A percentile compares a stretch with the other conserved stretches of the same genome.
Conservation (phyloP, 2,113 vertebrate genomes). For the Larimichthys polyactis region DNA sequence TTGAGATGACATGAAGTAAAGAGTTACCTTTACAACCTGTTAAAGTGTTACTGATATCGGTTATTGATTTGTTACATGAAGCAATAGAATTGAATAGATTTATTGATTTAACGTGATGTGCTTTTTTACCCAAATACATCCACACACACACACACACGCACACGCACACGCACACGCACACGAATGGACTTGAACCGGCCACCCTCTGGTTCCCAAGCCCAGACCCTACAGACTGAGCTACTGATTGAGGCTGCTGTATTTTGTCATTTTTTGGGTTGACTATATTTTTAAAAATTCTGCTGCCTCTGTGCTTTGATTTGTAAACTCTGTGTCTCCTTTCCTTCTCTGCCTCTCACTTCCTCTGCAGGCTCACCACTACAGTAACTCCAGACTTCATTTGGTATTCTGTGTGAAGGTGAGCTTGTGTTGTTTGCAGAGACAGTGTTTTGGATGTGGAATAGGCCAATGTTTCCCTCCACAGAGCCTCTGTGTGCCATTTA, state of each 20-base stretch:
- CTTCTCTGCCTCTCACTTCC: background rate
- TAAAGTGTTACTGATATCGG: background rate
- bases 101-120: too few relatives aligned
- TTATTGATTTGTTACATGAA: slow-evolving; percentile 4
- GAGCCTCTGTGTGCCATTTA: slow-evolving; percentile 32
- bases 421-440: slow-evolving; percentile 20
- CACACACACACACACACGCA: too few relatives aligned
- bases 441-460: slow-evolving; percentile 18
- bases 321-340: background rate
- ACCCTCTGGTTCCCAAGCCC: too few relatives aligned
- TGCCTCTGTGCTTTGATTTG: background rate
- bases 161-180: too few relatives aligned
- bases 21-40: background rate
- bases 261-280: too few relatives aligned
- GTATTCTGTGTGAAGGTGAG: slow-evolving; percentile 20
- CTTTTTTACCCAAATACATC: too few relatives aligned
- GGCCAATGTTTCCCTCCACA: background rate
- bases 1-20: background rate
- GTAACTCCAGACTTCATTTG: background rate
- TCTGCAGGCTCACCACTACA: background rate
- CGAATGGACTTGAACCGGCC: too few relatives aligned
- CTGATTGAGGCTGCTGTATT: background rate
- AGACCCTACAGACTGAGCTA: too few relatives aligned
- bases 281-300: background rate
- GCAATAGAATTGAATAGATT: background rate